These are phyloP conservation scores for Listronotus bonariensis DNA, from an alignment of 1,140 invertebrate genomes.

Conservation along the genomic window DNA sequence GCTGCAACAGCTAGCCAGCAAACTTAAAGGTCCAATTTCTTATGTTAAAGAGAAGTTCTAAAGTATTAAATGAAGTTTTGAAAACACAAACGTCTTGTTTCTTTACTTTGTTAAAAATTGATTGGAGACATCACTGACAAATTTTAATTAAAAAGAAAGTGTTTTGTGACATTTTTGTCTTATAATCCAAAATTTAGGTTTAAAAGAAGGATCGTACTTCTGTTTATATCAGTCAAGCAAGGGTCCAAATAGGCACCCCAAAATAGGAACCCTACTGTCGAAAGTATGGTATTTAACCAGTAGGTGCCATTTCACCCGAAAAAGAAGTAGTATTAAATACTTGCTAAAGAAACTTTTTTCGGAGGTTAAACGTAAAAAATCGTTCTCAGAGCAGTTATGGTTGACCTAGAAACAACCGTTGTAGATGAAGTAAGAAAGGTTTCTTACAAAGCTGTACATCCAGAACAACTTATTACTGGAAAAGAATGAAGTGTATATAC, in stretches of 20 bases:
- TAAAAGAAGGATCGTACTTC: slow-evolving; percentile 70
- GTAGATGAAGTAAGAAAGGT: slow-evolving; percentile 76
- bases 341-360: slow-evolving; percentile 64
- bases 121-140: neutral
- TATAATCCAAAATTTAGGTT: slow-evolving; percentile 16
- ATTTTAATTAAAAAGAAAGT: slow-evolving; percentile 11
- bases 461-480: slow-evolving; percentile 75
- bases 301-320: no score
- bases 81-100: no score
- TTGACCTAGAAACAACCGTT: slow-evolving; percentile 79
- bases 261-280: slow-evolving; percentile 83
- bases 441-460: slow-evolving; percentile 76
- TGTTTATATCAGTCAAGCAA: slow-evolving; percentile 83
- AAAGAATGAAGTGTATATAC: slow-evolving; percentile 89
- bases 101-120: no score
- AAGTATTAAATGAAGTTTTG: no score
- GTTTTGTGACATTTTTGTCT: slow-evolving; percentile 19
- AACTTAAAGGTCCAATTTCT: no score
- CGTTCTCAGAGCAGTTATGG: slow-evolving; percentile 76
- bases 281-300: slow-evolving; percentile 81
- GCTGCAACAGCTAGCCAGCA: no score
- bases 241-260: slow-evolving; percentile 84
- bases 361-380: slow-evolving; percentile 71
- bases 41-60: no score
- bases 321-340: slow-evolving; percentile 55